Conservation (phyloP, 1,140 invertebrate genomes). For the Bombus waltoni region DNA sequence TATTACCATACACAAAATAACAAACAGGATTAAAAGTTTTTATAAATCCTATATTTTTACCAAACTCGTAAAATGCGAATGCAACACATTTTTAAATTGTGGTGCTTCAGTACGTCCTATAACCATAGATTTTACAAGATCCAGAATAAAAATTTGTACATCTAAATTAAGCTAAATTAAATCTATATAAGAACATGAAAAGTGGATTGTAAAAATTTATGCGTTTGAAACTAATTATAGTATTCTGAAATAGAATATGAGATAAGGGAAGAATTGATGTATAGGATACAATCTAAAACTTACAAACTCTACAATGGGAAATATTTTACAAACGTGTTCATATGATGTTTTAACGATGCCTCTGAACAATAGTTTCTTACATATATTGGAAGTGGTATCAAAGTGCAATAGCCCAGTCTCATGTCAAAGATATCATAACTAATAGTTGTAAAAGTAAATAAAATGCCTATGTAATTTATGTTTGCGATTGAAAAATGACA, state of each 20-base stretch:
- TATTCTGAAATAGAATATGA: slow-evolving; percentile 24
- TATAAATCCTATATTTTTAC: slow-evolving; percentile 70
- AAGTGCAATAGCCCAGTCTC: slow-evolving; percentile 69
- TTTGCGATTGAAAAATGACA: slow-evolving; percentile 68
- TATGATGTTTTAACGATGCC: slow-evolving; percentile 35
- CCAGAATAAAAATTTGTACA: slow-evolving; percentile 48
- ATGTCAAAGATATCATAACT: slow-evolving; percentile 60
- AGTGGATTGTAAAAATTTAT: slow-evolving; percentile 24
- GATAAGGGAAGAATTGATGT: slow-evolving; percentile 10
- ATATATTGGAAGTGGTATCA: slow-evolving; percentile 50
- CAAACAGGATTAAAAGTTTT: slow-evolving; percentile 59
- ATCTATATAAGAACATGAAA: slow-evolving; percentile 32
- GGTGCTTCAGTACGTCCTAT: slow-evolving; percentile 54
- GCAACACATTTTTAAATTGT: slow-evolving; percentile 47
- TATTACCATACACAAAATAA: slow-evolving; percentile 51
- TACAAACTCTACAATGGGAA: slow-evolving; percentile 6
- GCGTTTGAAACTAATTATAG: slow-evolving; percentile 20
- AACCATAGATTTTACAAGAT: slow-evolving; percentile 48
- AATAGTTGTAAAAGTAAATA: slow-evolving; percentile 53
- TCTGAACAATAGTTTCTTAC: slow-evolving; percentile 37
- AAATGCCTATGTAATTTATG: slow-evolving; percentile 68
- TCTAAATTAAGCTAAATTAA: slow-evolving; percentile 51
- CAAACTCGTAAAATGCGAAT: slow-evolving; percentile 20
- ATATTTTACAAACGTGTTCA: slow-evolving; percentile 42
- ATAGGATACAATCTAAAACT: slow-evolving; percentile 5